Evolutionary conservation across 2,888 invertebrate genomes (phyloP).

Genomic region (Chromoteleia sp.): DNA sequence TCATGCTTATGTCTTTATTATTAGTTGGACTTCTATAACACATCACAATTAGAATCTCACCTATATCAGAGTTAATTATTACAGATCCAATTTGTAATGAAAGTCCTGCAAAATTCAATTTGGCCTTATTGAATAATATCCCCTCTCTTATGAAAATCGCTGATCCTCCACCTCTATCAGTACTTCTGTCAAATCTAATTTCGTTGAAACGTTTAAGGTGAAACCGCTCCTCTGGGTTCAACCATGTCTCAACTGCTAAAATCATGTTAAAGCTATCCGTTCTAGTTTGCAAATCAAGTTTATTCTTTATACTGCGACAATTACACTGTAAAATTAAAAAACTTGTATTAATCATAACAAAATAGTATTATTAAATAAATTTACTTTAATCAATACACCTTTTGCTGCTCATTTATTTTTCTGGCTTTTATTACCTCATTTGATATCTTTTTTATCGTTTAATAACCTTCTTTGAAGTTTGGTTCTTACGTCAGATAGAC

Average conservation of each 20-base stretch:
- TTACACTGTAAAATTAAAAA: no score
- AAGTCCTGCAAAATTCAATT: neutral
- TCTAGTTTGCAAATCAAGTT: neutral
- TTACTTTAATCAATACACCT: no score
- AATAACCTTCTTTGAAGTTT: no score
- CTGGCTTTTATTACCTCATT: no score
- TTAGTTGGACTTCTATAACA: slow-evolving; percentile 33
- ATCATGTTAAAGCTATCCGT: slow-evolving; percentile 8
- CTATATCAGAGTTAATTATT: neutral
- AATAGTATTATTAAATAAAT: no score
- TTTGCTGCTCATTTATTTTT: no score
- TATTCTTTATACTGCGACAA: slow-evolving; percentile 15
- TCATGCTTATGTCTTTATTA: slow-evolving; percentile 2
- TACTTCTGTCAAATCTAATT: slow-evolving; percentile 23
- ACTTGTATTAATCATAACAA: no score
- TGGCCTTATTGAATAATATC: neutral
- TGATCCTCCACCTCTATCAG: slow-evolving; percentile 16
- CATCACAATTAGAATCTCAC: slow-evolving; percentile 15
- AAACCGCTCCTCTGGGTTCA: slow-evolving; percentile 8
- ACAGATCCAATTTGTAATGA: slow-evolving; percentile 31
- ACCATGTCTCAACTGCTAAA: slow-evolving; percentile 13
- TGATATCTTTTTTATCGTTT: no score
- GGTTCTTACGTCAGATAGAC: no score
- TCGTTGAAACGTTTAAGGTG: neutral
- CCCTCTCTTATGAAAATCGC: slow-evolving; percentile 19